Conservation (phyloP, 2,797 vertebrate genomes). For the Sebastes itinus region DNA sequence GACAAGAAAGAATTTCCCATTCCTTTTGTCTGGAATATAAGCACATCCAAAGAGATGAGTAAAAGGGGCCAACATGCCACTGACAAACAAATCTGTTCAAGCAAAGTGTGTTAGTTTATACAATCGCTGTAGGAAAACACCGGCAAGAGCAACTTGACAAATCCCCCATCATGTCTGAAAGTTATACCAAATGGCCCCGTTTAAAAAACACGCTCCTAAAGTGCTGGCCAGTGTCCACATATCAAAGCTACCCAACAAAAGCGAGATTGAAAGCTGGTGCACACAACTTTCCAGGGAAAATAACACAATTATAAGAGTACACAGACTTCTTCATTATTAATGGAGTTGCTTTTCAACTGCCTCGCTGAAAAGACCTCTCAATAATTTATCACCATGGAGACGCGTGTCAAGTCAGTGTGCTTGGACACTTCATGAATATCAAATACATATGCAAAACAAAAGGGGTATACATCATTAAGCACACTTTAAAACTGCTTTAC, state of each 20-base stretch:
- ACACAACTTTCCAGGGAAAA: constrained; percentile 77
- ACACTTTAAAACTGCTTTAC: constrained; percentile 64
- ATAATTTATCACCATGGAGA: constrained; percentile 86
- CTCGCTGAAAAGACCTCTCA: constrained; percentile 79
- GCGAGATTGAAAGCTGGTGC: constrained; percentile 40
- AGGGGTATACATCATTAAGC: constrained; percentile 79
- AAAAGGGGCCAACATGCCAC: constrained; percentile 25
- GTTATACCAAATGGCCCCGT: constrained; percentile 52
- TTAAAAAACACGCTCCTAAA: constrained; percentile 61
- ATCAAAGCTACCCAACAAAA: constrained; percentile 60
- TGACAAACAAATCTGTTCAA: constrained; percentile 46
- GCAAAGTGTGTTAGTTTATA: constrained; percentile 36
- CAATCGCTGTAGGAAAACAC: constrained; percentile 15
- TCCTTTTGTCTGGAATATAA: constrained; percentile 57
- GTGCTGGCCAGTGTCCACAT: constrained; percentile 48
- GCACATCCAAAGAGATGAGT: constrained; percentile 42
- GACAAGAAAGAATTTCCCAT: constrained; percentile 45
- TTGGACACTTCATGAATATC: constrained; percentile 85
- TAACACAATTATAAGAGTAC: constrained; percentile 81
- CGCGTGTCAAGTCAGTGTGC: constrained; percentile 79
- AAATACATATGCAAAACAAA: constrained; percentile 85
- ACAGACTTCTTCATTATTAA: constrained; percentile 83
- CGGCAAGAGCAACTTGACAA: constrained; percentile 33
- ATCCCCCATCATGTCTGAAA: constrained; percentile 32
- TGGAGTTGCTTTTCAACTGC: constrained; percentile 81